Evolutionary conservation across 2,113 vertebrate species (phyloP).

Genomic region (Parus major): DNA sequence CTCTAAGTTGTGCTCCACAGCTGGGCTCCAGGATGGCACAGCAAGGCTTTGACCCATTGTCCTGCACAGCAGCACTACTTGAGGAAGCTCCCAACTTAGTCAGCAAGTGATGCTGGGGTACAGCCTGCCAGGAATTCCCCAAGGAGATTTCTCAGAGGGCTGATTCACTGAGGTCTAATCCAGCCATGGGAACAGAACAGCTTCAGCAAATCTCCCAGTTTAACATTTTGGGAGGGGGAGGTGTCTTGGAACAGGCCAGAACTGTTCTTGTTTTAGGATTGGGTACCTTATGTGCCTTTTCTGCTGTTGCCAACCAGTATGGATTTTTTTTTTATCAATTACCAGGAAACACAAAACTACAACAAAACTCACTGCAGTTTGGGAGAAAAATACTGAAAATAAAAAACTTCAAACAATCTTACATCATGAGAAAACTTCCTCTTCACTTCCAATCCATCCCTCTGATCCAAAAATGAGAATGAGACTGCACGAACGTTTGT

Average conservation of each 20-base stretch:
- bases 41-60: background rate
- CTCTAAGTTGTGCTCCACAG: rapidly evolving
- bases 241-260: background rate
- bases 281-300: background rate
- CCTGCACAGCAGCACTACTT: background rate
- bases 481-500: background rate
- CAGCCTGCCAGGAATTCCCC: slow-evolving; percentile 19
- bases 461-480: background rate
- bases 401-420: background rate
- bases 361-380: background rate
- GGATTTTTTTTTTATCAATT: background rate
- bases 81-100: background rate
- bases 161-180: slow-evolving; percentile 31
- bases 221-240: background rate
- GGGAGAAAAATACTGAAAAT: background rate
- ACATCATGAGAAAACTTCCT: background rate
- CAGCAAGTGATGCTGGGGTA: background rate
- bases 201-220: background rate
- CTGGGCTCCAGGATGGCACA: background rate
- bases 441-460: background rate
- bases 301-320: background rate
- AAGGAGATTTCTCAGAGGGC: background rate
- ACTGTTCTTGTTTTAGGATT: background rate
- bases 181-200: background rate
- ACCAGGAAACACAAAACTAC: background rate